A percentile compares a stretch with the other conserved stretches of the same genome.
Evolutionary conservation across 1,140 invertebrate genomes (phyloP).

Genomic region (Drosophila seguyi): DNA sequence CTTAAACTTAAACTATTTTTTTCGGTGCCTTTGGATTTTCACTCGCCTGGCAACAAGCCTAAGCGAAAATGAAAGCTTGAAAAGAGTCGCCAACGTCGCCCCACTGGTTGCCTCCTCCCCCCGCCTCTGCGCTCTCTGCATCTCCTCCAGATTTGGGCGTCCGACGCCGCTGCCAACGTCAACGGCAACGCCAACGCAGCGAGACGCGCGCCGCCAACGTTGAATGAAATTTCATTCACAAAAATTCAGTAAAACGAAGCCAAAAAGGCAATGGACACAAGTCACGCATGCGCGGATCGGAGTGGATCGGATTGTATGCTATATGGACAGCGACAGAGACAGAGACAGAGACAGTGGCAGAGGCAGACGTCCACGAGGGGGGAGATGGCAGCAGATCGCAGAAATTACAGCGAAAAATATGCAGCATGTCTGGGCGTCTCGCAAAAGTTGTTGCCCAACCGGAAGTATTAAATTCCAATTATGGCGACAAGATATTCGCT

Average conservation of each 20-base stretch:
- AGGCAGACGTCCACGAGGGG: slow-evolving; percentile 2
- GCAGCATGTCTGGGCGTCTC: slow-evolving; percentile 53
- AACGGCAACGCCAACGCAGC: slow-evolving; percentile 60
- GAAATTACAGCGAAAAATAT: slow-evolving; percentile 66
- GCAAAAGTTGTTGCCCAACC: slow-evolving; percentile 53
- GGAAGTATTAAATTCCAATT: slow-evolving; percentile 80
- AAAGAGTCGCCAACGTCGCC: slow-evolving; percentile 32
- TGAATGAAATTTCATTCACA: slow-evolving; percentile 83
- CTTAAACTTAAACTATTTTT: background rate
- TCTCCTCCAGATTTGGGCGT: slow-evolving; percentile 51
- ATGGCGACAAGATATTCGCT: slow-evolving; percentile 71
- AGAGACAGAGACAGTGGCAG: background rate
- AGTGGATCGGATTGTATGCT: slow-evolving; percentile 20
- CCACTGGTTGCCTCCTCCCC: background rate
- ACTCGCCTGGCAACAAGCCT: slow-evolving; percentile 69
- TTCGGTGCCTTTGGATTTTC: slow-evolving; percentile 46
- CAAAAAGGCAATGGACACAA: slow-evolving; percentile 81
- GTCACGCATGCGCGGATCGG: slow-evolving; percentile 74
- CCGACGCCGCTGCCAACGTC: slow-evolving; percentile 20
- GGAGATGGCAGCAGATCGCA: slow-evolving; percentile 20
- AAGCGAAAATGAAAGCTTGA: slow-evolving; percentile 60
- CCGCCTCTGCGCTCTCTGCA: background rate
- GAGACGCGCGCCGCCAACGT: slow-evolving; percentile 64
- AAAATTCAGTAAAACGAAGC: slow-evolving; percentile 71
- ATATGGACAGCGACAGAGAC: background rate